Conservation (phyloP, 2,113 vertebrate species). For the Caranx melampygus region DNA sequence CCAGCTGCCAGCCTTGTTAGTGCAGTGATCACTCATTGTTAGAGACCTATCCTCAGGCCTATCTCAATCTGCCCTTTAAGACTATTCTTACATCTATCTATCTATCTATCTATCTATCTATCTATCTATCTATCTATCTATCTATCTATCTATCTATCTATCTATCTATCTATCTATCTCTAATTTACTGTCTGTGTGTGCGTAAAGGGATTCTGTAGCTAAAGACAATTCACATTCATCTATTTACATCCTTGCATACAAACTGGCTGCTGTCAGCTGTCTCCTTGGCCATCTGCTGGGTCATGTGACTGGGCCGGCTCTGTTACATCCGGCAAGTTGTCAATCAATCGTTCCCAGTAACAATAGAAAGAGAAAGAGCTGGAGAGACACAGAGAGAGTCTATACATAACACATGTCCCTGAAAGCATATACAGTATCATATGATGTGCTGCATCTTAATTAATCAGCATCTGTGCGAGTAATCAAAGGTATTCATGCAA, state of each 20-base stretch:
- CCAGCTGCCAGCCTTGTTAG: slow-evolving; percentile 83
- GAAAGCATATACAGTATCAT: not conserved
- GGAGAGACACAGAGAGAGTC: slow-evolving; percentile 10
- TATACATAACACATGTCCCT: not conserved
- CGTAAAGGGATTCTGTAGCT: slow-evolving; percentile 23
- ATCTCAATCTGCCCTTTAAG: slow-evolving; percentile 76
- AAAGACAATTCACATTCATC: slow-evolving; percentile 9
- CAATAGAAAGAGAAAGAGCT: slow-evolving; percentile 32
- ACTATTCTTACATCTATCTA: slow-evolving; percentile 53
- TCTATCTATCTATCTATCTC: not conserved
- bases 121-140: slow-evolving; percentile 9
- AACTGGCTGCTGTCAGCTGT: slow-evolving; percentile 39
- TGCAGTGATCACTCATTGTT: slow-evolving; percentile 85
- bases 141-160: slow-evolving; percentile 20
- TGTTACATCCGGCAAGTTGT: slow-evolving; percentile 44
- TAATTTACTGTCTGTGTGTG: not conserved
- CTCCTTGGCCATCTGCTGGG: slow-evolving; percentile 65
- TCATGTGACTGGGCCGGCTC: slow-evolving; percentile 64
- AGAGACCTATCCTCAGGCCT: slow-evolving; percentile 61
- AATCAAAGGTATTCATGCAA: not conserved
- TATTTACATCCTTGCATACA: slow-evolving; percentile 51
- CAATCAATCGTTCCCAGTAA: slow-evolving; percentile 58
- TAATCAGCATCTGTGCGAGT: not conserved
- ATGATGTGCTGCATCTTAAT: not conserved
- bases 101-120: slow-evolving; percentile 2